phyloP scores from a whole-genome alignment of 1,140 invertebrate genomes.

The Chymomyza costata region DNA sequence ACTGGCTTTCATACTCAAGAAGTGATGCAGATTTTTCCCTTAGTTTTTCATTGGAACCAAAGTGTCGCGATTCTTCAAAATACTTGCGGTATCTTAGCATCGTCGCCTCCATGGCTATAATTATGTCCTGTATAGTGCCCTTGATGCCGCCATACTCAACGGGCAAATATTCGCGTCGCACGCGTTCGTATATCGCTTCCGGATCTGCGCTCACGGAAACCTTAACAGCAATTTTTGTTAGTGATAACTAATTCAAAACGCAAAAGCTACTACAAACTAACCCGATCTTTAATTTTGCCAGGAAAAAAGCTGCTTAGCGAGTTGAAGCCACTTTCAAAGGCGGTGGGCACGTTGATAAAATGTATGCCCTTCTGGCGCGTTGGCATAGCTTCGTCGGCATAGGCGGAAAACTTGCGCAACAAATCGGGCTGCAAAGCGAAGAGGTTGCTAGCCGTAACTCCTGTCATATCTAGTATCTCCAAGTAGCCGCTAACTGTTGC shows the following conservation, averaged over 20 bases:
- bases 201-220: slow-evolving; percentile 40
- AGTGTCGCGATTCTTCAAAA: slow-evolving; percentile 76
- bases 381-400: slow-evolving; percentile 77
- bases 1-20: slow-evolving; percentile 76
- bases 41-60: slow-evolving; percentile 77
- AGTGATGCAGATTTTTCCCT: slow-evolving; percentile 64
- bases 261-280: slow-evolving; percentile 12
- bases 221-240: slow-evolving; percentile 3
- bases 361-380: slow-evolving; percentile 76
- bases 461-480: slow-evolving; percentile 74
- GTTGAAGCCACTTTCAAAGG: slow-evolving; percentile 76
- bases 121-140: slow-evolving; percentile 74
- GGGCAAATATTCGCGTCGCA: slow-evolving; percentile 76
- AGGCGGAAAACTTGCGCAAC: slow-evolving; percentile 76
- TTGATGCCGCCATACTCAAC: slow-evolving; percentile 77
- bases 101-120: slow-evolving; percentile 77
- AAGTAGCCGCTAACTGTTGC: slow-evolving; percentile 49
- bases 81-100: slow-evolving; percentile 75
- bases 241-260: background rate
- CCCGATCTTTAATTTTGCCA: slow-evolving; percentile 37
- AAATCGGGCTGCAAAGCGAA: slow-evolving; percentile 75
- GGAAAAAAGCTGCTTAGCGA: slow-evolving; percentile 73
- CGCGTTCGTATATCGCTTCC: slow-evolving; percentile 74
- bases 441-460: slow-evolving; percentile 72
- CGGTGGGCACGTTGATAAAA: slow-evolving; percentile 76